Conservation (phyloP, 2,797 vertebrate species). For the Staurois parvus region DNA sequence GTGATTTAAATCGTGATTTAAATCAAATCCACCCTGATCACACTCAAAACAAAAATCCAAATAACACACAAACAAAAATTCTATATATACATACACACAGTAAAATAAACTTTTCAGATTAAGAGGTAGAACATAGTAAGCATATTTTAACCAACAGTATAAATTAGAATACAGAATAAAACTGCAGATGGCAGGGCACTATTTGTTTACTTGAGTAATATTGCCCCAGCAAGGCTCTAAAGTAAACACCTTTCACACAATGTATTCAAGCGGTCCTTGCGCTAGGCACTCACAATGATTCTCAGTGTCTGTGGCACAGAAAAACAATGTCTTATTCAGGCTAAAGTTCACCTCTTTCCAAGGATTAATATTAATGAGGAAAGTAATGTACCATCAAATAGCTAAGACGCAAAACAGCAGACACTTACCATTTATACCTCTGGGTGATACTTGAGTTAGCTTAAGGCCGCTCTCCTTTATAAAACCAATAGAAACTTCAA, state of each 20-base stretch:
- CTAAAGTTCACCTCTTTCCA: conserved; percentile 34
- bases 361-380: conserved; percentile 47
- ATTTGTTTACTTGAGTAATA: too few relatives aligned
- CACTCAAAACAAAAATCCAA: too few relatives aligned
- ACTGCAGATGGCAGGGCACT: too few relatives aligned
- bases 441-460: conserved; percentile 93
- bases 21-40: too few relatives aligned
- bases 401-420: background rate
- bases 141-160: too few relatives aligned
- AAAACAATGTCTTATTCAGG: conserved; percentile 2
- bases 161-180: too few relatives aligned
- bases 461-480: conserved; percentile 97
- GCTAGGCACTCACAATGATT: background rate
- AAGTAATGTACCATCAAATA: conserved; percentile 17
- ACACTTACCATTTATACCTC: conserved; percentile 91
- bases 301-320: background rate
- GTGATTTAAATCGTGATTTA: too few relatives aligned
- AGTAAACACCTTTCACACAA: background rate
- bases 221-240: background rate
- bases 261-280: background rate
- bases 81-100: too few relatives aligned
- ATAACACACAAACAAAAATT: too few relatives aligned
- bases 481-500: conserved; percentile 95
- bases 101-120: too few relatives aligned
- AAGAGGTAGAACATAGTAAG: too few relatives aligned